These are phyloP conservation scores for Choristoneura fumiferana DNA, from an alignment of 1,140 invertebrate species.

Conservation along the genomic window DNA sequence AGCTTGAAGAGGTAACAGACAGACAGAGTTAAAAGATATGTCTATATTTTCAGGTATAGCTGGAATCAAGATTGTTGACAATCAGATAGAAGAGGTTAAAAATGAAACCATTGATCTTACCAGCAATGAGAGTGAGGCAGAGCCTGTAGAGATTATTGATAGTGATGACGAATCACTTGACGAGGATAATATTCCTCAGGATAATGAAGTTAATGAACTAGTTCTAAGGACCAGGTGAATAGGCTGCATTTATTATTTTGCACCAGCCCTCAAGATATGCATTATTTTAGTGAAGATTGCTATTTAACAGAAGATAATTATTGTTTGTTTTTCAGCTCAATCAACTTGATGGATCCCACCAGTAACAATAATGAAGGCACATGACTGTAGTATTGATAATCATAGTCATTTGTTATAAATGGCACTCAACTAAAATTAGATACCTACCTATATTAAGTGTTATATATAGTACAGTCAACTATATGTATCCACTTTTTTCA, in stretches of 20 bases:
- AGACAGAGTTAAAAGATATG: too few species aligned
- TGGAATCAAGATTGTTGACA: slow-evolving; percentile 55
- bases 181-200: neutral
- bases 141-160: slow-evolving; percentile 9
- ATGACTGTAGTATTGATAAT: slow-evolving; percentile 12
- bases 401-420: too few species aligned
- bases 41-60: slow-evolving; percentile 63
- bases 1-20: too few species aligned
- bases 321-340: slow-evolving; percentile 2
- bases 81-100: slow-evolving; percentile 22
- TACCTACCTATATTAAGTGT: too few species aligned
- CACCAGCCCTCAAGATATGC: too few species aligned
- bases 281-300: too few species aligned
- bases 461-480: too few species aligned
- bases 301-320: neutral
- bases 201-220: slow-evolving; percentile 13
- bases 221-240: slow-evolving; percentile 9
- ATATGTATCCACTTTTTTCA: too few species aligned
- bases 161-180: slow-evolving; percentile 12
- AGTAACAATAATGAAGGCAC: slow-evolving; percentile 21
- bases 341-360: slow-evolving; percentile 7
- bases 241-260: neutral
- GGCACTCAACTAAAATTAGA: too few species aligned
- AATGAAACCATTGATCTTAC: slow-evolving; percentile 23
- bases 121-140: slow-evolving; percentile 21